Evolutionary conservation across 1,140 invertebrate genomes (phyloP).

Genomic region (Macrobrachium nipponense): DNA sequence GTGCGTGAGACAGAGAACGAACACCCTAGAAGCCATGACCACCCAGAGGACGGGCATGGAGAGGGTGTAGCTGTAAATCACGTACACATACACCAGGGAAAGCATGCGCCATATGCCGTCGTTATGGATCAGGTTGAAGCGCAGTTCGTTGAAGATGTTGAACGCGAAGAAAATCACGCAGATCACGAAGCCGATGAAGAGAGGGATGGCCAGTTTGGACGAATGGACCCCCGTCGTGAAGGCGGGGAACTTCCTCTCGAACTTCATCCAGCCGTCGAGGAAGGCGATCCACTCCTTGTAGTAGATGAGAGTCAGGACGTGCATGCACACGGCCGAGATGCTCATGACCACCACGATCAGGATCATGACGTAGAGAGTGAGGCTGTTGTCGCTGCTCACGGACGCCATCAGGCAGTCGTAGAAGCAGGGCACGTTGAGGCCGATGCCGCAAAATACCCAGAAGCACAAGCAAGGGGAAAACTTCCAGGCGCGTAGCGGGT

Average conservation of each 20-base stretch:
- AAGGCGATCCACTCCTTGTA: constrained; percentile 58
- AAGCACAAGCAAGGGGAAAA: constrained; percentile 43
- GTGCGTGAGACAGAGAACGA: constrained; percentile 56
- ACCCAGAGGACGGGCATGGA: constrained; percentile 63
- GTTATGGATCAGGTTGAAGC: constrained; percentile 62
- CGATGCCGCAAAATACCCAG: constrained; percentile 58
- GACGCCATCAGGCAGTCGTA: constrained; percentile 63
- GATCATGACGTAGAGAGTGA: constrained; percentile 63
- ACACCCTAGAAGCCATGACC: constrained; percentile 62
- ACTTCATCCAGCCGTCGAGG: constrained; percentile 56
- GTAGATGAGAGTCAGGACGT: constrained; percentile 54
- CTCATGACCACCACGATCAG: constrained; percentile 63
- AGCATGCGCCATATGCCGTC: constrained; percentile 61
- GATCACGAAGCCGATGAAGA: constrained; percentile 53
- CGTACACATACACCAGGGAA: constrained; percentile 62
- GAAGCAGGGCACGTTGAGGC: constrained; percentile 62
- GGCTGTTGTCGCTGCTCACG: constrained; percentile 45
- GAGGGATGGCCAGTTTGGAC: constrained; percentile 44
- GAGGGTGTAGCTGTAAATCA: constrained; percentile 63
- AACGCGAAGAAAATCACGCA: constrained; percentile 61
- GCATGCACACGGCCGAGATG: constrained; percentile 59
- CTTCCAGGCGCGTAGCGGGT: constrained; percentile 41
- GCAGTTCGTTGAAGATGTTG: constrained; percentile 62
- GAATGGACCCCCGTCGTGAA: constrained; percentile 57
- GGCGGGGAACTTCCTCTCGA: constrained; percentile 58